phyloP scores from a whole-genome alignment of 2,888 invertebrate genomes.

The Himalopsyche japonica region DNA sequence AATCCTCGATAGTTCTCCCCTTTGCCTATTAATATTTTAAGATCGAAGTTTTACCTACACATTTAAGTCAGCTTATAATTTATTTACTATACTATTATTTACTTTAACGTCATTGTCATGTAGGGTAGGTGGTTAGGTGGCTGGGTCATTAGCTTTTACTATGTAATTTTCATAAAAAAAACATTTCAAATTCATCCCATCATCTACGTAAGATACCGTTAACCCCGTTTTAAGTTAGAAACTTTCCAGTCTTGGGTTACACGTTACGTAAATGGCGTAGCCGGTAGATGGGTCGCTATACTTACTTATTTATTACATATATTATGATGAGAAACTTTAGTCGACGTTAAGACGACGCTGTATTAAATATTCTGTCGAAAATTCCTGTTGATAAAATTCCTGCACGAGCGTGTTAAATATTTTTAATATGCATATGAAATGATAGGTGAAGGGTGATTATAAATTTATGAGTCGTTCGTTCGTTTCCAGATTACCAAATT shows the following conservation, averaged over 20 bases:
- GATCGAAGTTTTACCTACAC: too few species aligned
- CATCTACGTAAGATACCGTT: background rate
- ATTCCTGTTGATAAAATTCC: background rate
- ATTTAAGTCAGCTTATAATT: too few species aligned
- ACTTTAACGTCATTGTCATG: too few species aligned
- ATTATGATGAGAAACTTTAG: background rate
- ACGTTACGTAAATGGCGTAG: background rate
- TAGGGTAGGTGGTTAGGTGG: too few species aligned
- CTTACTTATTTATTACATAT: background rate
- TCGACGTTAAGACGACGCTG: background rate
- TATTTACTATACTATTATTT: too few species aligned
- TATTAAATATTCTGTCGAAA: background rate
- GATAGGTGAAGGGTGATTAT: background rate
- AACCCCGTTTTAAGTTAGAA: background rate
- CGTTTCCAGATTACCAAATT: background rate
- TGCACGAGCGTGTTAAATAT: background rate
- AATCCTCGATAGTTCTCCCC: too few species aligned
- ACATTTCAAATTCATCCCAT: background rate
- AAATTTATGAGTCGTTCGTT: background rate
- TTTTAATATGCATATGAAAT: background rate
- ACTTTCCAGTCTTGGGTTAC: background rate
- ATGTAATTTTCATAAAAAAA: too few species aligned
- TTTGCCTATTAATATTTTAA: too few species aligned
- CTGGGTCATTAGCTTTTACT: too few species aligned
- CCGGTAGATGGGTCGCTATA: background rate